phyloP scores from a whole-genome alignment of 2,797 vertebrate genomes.

The Australoheros facetus region DNA sequence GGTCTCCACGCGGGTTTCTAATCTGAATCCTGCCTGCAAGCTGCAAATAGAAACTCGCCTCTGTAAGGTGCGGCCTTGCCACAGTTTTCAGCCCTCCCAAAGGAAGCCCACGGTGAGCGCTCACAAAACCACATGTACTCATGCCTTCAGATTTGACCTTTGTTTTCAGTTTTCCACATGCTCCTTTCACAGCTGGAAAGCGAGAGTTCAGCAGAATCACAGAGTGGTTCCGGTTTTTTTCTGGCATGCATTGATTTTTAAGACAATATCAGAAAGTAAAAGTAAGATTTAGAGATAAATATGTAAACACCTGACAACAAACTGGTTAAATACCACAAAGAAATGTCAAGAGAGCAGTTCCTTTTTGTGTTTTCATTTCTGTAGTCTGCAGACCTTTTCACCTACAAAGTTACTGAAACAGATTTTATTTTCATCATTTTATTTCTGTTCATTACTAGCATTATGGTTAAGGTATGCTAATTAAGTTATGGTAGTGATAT shows the following conservation, averaged over 20 bases:
- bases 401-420: rapidly evolving
- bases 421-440: neutral
- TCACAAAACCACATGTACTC: neutral
- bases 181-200: neutral
- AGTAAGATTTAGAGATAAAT: neutral
- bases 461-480: no score
- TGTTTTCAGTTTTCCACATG: neutral
- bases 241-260: neutral
- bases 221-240: neutral
- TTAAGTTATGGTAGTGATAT: no score
- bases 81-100: neutral
- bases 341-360: neutral
- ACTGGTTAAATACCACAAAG: neutral
- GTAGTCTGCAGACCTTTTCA: neutral
- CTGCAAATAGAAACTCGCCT: constrained; percentile 88
- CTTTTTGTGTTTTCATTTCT: neutral
- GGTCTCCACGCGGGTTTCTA: constrained; percentile 88
- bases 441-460: neutral
- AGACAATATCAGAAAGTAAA: neutral
- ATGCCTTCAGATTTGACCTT: neutral
- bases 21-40: constrained; percentile 88
- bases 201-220: neutral
- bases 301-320: rapidly evolving
- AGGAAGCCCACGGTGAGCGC: constrained; percentile 66
- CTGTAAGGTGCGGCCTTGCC: constrained; percentile 86